A percentile compares a stretch with the other conserved stretches of the same genome.
Evolutionary conservation across 2,113 vertebrate species (phyloP).

Genomic region (Mobula hypostoma): DNA sequence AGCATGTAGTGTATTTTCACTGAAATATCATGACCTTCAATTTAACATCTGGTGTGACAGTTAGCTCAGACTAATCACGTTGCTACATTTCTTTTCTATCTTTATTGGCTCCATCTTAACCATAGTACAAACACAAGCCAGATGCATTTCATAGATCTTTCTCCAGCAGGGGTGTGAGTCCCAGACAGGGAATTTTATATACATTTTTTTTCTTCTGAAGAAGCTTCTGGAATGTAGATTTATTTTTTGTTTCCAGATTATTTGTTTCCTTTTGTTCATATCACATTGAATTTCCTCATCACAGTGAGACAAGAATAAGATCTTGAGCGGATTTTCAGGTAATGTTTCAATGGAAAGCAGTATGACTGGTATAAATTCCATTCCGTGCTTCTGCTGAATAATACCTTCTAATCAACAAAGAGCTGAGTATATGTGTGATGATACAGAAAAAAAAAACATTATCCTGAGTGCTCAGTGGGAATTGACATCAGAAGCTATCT

Average conservation of each 20-base stretch:
- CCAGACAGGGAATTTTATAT: neutral
- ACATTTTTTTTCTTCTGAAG: neutral
- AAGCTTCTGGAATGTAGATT: too few relatives aligned
- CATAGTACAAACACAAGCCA: neutral
- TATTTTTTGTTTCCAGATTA: neutral
- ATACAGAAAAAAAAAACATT: neutral
- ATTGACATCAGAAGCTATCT: neutral
- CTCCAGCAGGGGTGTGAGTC: neutral
- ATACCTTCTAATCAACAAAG: neutral
- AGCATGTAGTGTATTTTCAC: too few relatives aligned
- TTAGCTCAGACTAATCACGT: too few relatives aligned
- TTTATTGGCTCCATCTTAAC: neutral
- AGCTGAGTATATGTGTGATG: neutral
- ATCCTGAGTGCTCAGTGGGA: neutral
- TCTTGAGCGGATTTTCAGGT: conserved; percentile 1
- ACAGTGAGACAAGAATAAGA: neutral
- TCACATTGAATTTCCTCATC: neutral
- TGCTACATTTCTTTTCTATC: neutral
- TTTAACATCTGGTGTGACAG: too few relatives aligned
- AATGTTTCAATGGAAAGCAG: neutral
- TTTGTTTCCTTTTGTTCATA: neutral
- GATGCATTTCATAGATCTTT: neutral
- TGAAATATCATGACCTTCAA: too few relatives aligned
- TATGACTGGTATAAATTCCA: neutral
- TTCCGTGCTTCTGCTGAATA: neutral